phyloP scores from a whole-genome alignment of 2,113 vertebrate genomes.

The Albula glossodonta region DNA sequence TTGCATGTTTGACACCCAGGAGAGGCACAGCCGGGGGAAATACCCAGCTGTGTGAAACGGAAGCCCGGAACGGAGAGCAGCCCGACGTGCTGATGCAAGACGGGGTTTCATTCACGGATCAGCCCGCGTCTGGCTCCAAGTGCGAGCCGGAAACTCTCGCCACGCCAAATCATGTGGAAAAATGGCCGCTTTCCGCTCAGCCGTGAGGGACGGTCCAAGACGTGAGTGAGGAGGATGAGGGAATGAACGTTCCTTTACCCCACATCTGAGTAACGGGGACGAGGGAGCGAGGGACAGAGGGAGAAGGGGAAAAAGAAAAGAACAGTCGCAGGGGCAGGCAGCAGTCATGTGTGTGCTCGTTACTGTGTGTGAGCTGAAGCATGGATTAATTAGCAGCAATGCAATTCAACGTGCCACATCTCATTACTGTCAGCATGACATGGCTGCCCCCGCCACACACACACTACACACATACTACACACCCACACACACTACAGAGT shows the following conservation, averaged over 20 bases:
- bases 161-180: conserved; percentile 53
- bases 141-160: conserved; percentile 35
- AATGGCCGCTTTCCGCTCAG: conserved; percentile 50
- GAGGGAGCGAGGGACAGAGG: background rate
- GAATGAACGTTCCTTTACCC: conserved; percentile 20
- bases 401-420: conserved; percentile 56
- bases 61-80: too few relatives aligned
- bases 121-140: conserved; percentile 21
- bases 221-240: background rate
- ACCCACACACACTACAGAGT: conserved; percentile 7
- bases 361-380: conserved; percentile 40
- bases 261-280: background rate
- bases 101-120: too few relatives aligned
- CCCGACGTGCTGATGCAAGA: too few relatives aligned
- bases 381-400: conserved; percentile 62
- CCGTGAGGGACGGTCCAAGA: conserved; percentile 40
- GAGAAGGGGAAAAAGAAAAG: conserved; percentile 4
- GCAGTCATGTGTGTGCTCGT: conserved; percentile 43
- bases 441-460: conserved; percentile 2
- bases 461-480: conserved; percentile 46
- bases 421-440: conserved; percentile 46
- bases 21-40: background rate
- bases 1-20: background rate
- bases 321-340: conserved; percentile 12
- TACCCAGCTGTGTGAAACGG: too few relatives aligned